Percentiles rank a stretch among this genome's conserved stretches.
phyloP scores from a whole-genome alignment of 2,113 vertebrate genomes.

The Catharus bicknelli region DNA sequence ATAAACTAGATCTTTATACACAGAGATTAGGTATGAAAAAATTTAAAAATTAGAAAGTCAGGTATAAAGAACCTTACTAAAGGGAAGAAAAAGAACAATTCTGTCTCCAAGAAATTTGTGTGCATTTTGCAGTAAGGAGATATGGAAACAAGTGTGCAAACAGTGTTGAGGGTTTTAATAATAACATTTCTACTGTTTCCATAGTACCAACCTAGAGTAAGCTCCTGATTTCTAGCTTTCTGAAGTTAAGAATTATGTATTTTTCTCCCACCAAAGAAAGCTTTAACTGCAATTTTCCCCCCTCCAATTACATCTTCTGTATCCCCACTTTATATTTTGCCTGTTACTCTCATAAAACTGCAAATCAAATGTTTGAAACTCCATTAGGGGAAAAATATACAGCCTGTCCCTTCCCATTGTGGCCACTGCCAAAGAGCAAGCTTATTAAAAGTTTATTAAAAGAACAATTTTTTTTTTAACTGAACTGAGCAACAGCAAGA shows the following conservation, averaged over 20 bases:
- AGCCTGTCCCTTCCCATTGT: background rate
- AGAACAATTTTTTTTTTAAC: background rate
- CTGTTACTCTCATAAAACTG: background rate
- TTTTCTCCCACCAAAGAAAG: background rate
- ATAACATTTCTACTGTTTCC: background rate
- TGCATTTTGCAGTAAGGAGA: background rate
- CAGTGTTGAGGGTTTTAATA: background rate
- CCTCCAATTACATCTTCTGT: fast-evolving
- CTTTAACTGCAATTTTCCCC: background rate
- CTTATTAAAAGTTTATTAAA: background rate
- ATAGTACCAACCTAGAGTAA: background rate
- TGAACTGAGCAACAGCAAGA: background rate
- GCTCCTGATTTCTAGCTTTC: background rate
- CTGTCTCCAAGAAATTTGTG: background rate
- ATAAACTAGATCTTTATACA: background rate
- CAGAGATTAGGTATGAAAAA: background rate
- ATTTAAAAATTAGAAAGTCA: background rate
- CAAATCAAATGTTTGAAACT: background rate
- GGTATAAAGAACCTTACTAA: background rate
- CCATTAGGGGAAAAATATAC: background rate
- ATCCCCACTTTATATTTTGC: background rate
- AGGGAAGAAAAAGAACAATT: background rate
- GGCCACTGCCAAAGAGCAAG: background rate
- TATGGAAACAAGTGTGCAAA: background rate
- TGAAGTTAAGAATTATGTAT: background rate